Evolutionary conservation across 2,797 vertebrate species (phyloP).

Genomic region (Pterois miles): DNA sequence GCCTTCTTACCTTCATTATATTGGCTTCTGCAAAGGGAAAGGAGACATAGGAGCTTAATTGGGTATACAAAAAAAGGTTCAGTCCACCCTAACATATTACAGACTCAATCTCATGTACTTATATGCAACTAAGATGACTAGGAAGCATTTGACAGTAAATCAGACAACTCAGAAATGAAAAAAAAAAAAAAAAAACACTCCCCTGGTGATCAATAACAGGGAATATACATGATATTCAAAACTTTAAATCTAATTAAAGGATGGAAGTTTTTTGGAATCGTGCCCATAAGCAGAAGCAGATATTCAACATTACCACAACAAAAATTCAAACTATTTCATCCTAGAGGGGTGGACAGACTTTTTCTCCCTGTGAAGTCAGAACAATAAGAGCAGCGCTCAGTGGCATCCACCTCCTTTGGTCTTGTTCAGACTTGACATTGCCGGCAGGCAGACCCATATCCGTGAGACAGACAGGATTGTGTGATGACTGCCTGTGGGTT

Average conservation of each 20-base stretch:
- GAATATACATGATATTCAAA: background rate
- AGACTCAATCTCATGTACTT: background rate
- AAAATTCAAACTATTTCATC: constrained; percentile 48
- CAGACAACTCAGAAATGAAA: background rate
- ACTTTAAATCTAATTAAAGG: constrained; percentile 2
- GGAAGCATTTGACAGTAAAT: background rate
- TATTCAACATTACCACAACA: constrained; percentile 25
- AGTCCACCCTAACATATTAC: background rate
- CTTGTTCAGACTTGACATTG: constrained; percentile 73
- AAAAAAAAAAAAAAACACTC: no score
- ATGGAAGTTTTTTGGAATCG: constrained; percentile 8
- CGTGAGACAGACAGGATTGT: constrained; percentile 64
- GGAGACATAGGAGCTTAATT: background rate
- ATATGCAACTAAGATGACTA: no score
- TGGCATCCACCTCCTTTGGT: constrained; percentile 50
- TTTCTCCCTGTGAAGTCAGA: constrained; percentile 39
- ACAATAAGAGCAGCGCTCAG: constrained; percentile 44
- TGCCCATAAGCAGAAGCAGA: constrained; percentile 27
- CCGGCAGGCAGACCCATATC: constrained; percentile 60
- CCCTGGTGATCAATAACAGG: background rate
- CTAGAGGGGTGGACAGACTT: constrained; percentile 31
- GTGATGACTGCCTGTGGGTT: constrained; percentile 68
- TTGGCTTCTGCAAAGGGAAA: constrained; percentile 42
- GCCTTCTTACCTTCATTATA: background rate
- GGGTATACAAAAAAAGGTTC: background rate